Base-by-base conservation (phyloP, 2,888 invertebrate species). In the Aplocera efformata region DNA sequence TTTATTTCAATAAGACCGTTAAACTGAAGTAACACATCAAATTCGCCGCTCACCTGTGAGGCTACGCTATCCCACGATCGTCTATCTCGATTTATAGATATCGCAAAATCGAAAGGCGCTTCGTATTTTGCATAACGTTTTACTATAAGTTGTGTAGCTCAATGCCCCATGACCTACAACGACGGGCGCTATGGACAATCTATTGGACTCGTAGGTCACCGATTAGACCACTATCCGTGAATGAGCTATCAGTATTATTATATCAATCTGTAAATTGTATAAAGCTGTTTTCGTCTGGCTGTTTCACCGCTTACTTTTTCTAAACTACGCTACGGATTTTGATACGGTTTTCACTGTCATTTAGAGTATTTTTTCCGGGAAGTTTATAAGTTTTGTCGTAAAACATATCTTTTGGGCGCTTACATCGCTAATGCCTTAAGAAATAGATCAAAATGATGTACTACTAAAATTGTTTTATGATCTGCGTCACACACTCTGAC, bases 61-160 rank as follows among this genome's bases (percentile, higher is more conserved):
- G 45, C 32, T n/a, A 8, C 65, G 67, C 70, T 76, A 78, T 85
- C 83, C 75, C 82, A 84, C 85, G 83, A 84, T 78, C 72, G 68
- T 66, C 76, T 72, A 67, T 74, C 71, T 78, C 74, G 68, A 79
- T 79, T 77, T 79, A 81, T 81, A 79, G 77, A 81, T 81, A 80
- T 82, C 77, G 67, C 63, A 71, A 69, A 80, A 80, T 77, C 71
- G 83, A 85, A 82, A 82, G 82, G 82, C 72, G 74, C 77, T 73
- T 79, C 72, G 80, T 74, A 79, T 73, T 86, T 83, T 83, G 82
- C 84, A 85, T 84, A 83, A 79, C 73, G 73, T 60, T 78, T 48
- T 44, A 46, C 50, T 73, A 70, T 80, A 76, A 71, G 67, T 73
- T 77, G 69, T 75, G 66, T 67, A 70, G 65, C 71, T 76, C 73